Base-by-base conservation (phyloP, 2,113 vertebrate species). In the Laticauda laticaudata region DNA sequence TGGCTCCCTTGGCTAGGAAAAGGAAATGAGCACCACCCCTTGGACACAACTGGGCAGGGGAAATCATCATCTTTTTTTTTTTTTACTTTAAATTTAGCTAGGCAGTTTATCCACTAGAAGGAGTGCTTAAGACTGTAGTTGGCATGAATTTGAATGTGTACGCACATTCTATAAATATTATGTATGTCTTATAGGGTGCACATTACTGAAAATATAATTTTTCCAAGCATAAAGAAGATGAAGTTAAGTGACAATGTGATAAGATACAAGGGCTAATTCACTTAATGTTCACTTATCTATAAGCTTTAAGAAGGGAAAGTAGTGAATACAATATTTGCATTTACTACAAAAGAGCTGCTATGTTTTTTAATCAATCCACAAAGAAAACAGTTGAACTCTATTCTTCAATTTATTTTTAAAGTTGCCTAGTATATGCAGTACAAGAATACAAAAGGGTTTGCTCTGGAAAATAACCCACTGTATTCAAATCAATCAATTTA, bases 391-490 rank as follows among this genome's bases (percentile, higher is more conserved):
- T 57, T 85, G 20, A 91, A 85, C 34, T 86, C 34, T 56, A 54
- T 43, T 56, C 53, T 86, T 91, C 85, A 75, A 45, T 55, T 91
- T 56, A 91, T 56, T 57, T 39, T 23, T 81, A 26, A 53, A 81
- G 90, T n/a, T 14, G 69, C 43, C 53, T 91, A 86, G 86, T 91
- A 14, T 86, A 91, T 45, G 90, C 90, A 86, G 43, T 26, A n/a
- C 26, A 91, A 43, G 34, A 24, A 86, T 86, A 91, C 53, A 86
- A 86, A 91, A 85, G n/a, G 4, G 34, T 91, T 91, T 54, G 39
- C 23, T 43, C 5, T 91, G 90, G 5, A 10, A 14, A 39, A 86
- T 24, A 56, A 29, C 2, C 14, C 69, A 45, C 23, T 85, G 39
- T 55, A 85, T 91, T 86, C 11, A 91, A 43, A 54, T 86, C 53